These are phyloP conservation scores for Pheosia gnoma DNA, from an alignment of 2,888 invertebrate genomes.

Conservation along the genomic window DNA sequence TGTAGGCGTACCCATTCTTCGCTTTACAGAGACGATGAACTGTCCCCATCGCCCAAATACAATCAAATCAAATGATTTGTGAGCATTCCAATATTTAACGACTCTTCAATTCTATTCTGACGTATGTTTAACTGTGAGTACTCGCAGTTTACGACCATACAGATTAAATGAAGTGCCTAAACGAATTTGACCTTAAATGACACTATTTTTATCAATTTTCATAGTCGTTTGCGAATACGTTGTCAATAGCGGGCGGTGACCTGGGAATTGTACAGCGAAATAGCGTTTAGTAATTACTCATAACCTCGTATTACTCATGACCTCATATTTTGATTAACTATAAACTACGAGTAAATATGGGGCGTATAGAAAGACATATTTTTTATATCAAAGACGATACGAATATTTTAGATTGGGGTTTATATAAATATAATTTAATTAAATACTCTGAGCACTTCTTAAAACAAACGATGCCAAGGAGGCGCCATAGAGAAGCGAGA, in stretches of 20 bases:
- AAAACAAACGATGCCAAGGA: no score
- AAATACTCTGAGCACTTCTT: no score
- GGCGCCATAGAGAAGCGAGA: no score
- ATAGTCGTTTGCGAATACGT: conserved; percentile 31
- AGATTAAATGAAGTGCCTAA: conserved; percentile 24
- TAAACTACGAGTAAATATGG: no score
- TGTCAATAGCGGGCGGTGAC: conserved; percentile 28
- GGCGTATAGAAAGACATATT: no score
- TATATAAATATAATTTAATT: no score
- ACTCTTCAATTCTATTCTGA: not conserved
- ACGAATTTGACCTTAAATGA: conserved; percentile 31
- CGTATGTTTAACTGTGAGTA: not conserved
- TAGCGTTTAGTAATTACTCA: not conserved
- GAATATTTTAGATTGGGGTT: no score
- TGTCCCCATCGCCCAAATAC: not conserved
- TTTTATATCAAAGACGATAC: no score
- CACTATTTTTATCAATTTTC: conserved; percentile 30
- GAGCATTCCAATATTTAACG: conserved; percentile 2
- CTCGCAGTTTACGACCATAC: conserved; percentile 6
- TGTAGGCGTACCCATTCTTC: no score
- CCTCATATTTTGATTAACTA: no score
- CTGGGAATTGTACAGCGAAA: conserved; percentile 22
- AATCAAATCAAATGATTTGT: conserved; percentile 1
- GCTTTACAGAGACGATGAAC: no score
- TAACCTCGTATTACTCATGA: not conserved